These are phyloP conservation scores for Neopelma chrysocephalum DNA, from an alignment of 2,797 vertebrate genomes.

Conservation along the genomic window DNA sequence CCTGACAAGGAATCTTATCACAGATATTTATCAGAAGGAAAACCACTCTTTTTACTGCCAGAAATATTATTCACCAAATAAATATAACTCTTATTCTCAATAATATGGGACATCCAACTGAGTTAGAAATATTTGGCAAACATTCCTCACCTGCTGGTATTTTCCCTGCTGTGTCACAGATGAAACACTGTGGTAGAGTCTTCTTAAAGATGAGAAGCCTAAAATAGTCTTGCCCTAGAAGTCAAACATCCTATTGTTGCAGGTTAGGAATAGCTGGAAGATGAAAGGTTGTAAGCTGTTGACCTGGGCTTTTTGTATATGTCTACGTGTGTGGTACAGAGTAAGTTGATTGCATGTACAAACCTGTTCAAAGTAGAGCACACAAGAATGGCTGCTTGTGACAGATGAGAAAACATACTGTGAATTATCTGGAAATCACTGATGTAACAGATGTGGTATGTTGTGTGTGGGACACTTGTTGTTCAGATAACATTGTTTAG, in stretches of 20 bases:
- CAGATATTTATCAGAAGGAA: background rate
- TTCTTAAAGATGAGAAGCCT: conserved; percentile 3
- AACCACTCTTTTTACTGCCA: background rate
- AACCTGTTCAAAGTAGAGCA: conserved; percentile 8
- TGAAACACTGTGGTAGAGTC: conserved; percentile 20
- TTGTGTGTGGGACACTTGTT: background rate
- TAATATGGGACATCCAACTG: background rate
- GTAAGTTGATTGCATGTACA: background rate
- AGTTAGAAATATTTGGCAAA: background rate
- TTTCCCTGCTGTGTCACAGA: conserved; percentile 31
- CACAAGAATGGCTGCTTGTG: background rate
- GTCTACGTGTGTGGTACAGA: conserved; percentile 34
- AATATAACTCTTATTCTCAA: background rate
- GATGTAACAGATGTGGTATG: background rate
- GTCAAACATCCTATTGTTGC: conserved; percentile 30
- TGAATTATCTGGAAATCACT: conserved; percentile 30
- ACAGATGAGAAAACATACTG: conserved; percentile 48
- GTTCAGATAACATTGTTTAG: background rate
- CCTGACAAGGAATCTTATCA: background rate
- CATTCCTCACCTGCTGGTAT: background rate
- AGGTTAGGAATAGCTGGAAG: background rate
- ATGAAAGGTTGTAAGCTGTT: conserved; percentile 26
- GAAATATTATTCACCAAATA: background rate
- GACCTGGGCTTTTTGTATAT: background rate
- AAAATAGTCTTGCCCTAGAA: background rate